Evolutionary conservation across 2,888 invertebrate genomes (phyloP), one percentile per base, ranked within the genome.

Genomic region (Ptychoptera albimana): DNA sequence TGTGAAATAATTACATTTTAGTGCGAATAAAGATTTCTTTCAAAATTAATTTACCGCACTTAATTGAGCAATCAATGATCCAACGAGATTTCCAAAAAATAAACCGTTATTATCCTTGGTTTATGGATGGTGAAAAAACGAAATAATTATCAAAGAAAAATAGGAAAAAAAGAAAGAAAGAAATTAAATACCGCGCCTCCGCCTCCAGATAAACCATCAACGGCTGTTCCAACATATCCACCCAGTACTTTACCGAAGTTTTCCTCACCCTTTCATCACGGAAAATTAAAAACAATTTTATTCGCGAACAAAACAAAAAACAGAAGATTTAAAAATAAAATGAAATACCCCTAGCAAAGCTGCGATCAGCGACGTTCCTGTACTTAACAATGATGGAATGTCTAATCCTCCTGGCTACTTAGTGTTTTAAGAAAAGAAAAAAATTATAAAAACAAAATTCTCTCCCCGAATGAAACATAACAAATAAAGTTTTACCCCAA

Each of bases 201-300:
- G 2, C 65, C 65, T 0, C 64, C 66, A 0, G 65, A 63, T 2
- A 65, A 52, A 0, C 64, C 66, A 50, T 66, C 66, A 13, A 66
- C 54, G 1, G 62, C 61, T 0, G 57, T 57, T 39, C 62, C 63
- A 45, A 64, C 57, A 49, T 63, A 66, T 32, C 55, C 53, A 5
- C 61, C 66, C 39, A 66, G 48, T 1, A 65, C 64, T 2, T 57
- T 57, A 16, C 66, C 66, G 46, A 66, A 66, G 48, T 66, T 65
- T 47, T 57, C 57, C 45, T 64, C 55, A 12, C 63, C 63, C 59
- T 57, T 29, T 41, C 16, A 34, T 42, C 8, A 34, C 12, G 5
- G 11, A 8, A 16, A 11, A 37, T 16, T 16, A 3, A 16, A 16
- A 2, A 7, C 6, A 4, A 8, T 35, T 41, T 9, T 43, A 30